Percentiles rank a stretch among this genome's conserved stretches.
Evolutionary conservation across 2,113 vertebrate genomes (phyloP).

Genomic region (Siniperca chuatsi): DNA sequence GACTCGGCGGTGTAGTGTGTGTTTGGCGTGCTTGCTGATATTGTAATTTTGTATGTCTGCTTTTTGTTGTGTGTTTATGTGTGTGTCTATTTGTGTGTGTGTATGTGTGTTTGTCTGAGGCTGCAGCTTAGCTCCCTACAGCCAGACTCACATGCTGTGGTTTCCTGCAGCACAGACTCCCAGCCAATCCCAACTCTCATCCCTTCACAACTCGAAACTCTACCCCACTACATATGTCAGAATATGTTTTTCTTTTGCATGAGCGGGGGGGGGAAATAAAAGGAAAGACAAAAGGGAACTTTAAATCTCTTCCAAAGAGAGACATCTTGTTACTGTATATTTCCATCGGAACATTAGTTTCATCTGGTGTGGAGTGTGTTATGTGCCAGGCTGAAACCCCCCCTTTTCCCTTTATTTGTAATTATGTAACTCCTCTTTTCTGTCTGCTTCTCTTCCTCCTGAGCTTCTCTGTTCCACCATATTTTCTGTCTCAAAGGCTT

Average conservation of each 20-base stretch:
- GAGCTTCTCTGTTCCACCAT: slow-evolving; percentile 14
- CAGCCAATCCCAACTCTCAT: slow-evolving; percentile 36
- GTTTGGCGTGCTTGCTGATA: background rate
- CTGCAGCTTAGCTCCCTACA: slow-evolving; percentile 19
- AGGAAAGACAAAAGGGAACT: slow-evolving; percentile 20
- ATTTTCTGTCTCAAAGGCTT: slow-evolving; percentile 21
- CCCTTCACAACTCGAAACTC: slow-evolving; percentile 50
- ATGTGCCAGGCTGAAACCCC: background rate
- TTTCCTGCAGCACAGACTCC: slow-evolving; percentile 46
- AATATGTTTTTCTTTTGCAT: slow-evolving; percentile 1
- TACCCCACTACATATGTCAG: slow-evolving; percentile 43
- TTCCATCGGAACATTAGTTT: slow-evolving; percentile 45
- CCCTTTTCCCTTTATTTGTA: slow-evolving; percentile 1
- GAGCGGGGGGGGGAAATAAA: background rate
- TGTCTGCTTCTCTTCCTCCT: background rate
- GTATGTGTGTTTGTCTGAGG: slow-evolving; percentile 16
- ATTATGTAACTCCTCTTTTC: slow-evolving; percentile 23
- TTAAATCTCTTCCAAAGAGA: slow-evolving; percentile 23
- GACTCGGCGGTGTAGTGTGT: slow-evolving; percentile 23
- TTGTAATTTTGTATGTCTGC: slow-evolving; percentile 1
- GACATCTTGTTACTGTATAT: slow-evolving; percentile 34
- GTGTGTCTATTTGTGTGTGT: background rate
- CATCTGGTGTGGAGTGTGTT: slow-evolving; percentile 6
- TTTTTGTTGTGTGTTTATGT: background rate
- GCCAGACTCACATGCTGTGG: slow-evolving; percentile 57